A percentile compares a stretch with the other conserved stretches of the same genome.
Conservation (phyloP, 2,888 invertebrate genomes). For the Mythimna vitellina region DNA sequence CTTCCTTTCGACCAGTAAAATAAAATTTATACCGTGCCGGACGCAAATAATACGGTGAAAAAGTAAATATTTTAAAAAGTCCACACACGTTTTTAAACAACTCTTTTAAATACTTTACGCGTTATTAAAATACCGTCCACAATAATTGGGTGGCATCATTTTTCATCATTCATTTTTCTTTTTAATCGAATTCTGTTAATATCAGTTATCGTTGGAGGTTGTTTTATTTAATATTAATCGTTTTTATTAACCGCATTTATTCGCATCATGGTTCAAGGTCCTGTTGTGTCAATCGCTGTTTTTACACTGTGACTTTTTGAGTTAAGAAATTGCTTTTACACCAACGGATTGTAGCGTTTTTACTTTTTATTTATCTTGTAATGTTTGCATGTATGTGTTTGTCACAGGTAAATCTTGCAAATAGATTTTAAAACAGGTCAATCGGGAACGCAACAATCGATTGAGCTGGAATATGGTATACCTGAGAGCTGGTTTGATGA, state of each 20-base stretch:
- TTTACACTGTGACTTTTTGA: neutral
- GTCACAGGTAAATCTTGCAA: too few relatives aligned
- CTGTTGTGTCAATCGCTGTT: constrained; percentile 7
- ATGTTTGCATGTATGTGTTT: too few relatives aligned
- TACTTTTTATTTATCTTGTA: too few relatives aligned
- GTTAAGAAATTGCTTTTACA: neutral
- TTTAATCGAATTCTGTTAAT: constrained; percentile 58
- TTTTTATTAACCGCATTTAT: constrained; percentile 34
- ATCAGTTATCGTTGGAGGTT: constrained; percentile 42
- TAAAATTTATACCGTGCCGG: constrained; percentile 20
- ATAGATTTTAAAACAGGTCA: too few relatives aligned
- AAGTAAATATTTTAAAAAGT: constrained; percentile 60
- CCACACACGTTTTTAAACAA: constrained; percentile 45
- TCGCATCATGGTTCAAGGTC: constrained; percentile 8
- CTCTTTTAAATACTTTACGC: constrained; percentile 60
- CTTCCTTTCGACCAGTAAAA: constrained; percentile 25
- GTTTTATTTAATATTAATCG: constrained; percentile 46
- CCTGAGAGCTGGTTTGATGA: too few relatives aligned
- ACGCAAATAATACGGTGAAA: constrained; percentile 44
- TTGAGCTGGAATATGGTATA: too few relatives aligned
- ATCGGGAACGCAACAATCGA: too few relatives aligned
- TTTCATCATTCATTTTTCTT: constrained; percentile 55
- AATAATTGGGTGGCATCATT: constrained; percentile 45
- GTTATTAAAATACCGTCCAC: constrained; percentile 54
- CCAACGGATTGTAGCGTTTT: constrained; percentile 12